Percentiles rank a stretch among this genome's conserved stretches.
Conservation (phyloP, 2,888 invertebrate species). For the Argyresthia albistria region DNA sequence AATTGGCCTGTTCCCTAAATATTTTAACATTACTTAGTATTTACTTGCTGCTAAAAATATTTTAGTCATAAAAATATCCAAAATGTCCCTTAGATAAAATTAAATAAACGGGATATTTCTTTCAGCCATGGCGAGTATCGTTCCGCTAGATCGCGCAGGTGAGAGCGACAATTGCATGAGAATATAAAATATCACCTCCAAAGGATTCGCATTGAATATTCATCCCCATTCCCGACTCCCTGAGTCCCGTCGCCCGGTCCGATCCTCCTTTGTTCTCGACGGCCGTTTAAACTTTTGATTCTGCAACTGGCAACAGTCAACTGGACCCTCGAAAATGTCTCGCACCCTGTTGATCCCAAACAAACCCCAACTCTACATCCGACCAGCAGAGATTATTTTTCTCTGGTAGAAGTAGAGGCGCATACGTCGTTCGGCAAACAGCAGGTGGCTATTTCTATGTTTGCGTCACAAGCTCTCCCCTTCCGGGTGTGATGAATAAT, state of each 20-base stretch:
- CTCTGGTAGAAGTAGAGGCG: conserved; percentile 9
- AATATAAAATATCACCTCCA: conserved; percentile 66
- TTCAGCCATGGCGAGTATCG: conserved; percentile 17
- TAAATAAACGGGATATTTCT: background rate
- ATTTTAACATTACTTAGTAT: too few species aligned
- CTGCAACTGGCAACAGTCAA: conserved; percentile 69
- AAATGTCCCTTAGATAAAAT: background rate
- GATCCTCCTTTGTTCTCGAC: conserved; percentile 63
- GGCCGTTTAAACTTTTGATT: conserved; percentile 72
- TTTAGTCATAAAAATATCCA: background rate
- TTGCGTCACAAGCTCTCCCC: conserved; percentile 71
- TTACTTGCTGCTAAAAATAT: too few species aligned
- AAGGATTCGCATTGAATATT: conserved; percentile 72
- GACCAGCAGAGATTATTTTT: conserved; percentile 15
- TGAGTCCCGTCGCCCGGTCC: conserved; percentile 48
- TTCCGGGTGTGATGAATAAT: conserved; percentile 74
- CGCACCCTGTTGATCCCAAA: conserved; percentile 9
- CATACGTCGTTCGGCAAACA: conserved; percentile 28
- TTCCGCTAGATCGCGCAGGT: conserved; percentile 55
- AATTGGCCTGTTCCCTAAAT: too few species aligned
- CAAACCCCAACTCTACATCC: conserved; percentile 20
- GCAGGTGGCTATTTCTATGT: conserved; percentile 61
- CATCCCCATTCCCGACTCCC: conserved; percentile 31
- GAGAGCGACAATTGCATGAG: conserved; percentile 43
- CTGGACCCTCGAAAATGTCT: conserved; percentile 58